These are phyloP conservation scores for Muscidifurax raptorellus DNA, from an alignment of 1,140 invertebrate species.

Conservation along the genomic window DNA sequence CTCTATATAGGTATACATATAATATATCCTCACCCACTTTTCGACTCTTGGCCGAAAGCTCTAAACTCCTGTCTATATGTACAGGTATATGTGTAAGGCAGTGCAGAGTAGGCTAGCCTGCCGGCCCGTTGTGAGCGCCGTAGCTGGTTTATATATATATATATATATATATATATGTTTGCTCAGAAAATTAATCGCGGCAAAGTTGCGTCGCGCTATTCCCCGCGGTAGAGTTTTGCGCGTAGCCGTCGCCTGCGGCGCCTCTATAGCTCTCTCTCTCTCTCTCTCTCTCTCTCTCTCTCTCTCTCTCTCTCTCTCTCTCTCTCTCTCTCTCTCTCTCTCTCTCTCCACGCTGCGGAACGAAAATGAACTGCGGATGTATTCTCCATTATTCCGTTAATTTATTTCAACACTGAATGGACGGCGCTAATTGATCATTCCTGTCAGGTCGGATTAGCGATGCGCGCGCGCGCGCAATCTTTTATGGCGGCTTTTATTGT, in stretches of 20 bases:
- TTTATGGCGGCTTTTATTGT: neutral
- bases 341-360: neutral
- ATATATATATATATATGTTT: slow-evolving; percentile 13
- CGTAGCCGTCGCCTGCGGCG: neutral
- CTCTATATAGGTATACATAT: neutral
- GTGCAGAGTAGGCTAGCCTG: neutral
- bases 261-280: neutral
- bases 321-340: too few species aligned
- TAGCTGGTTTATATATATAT: neutral
- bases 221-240: neutral
- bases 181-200: slow-evolving; percentile 45
- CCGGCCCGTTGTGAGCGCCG: neutral
- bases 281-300: too few species aligned
- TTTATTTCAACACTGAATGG: neutral
- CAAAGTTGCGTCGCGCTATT: slow-evolving; percentile 8
- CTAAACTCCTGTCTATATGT: neutral
- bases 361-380: neutral
- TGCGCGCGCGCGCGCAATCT: neutral
- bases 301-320: too few species aligned
- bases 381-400: slow-evolving; percentile 13
- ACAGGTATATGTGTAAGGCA: neutral
- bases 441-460: neutral
- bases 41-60: neutral
- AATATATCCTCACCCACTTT: neutral
- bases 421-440: neutral